phyloP scores from a whole-genome alignment of 2,888 invertebrate species.

The Cecidostiba fungosa region DNA sequence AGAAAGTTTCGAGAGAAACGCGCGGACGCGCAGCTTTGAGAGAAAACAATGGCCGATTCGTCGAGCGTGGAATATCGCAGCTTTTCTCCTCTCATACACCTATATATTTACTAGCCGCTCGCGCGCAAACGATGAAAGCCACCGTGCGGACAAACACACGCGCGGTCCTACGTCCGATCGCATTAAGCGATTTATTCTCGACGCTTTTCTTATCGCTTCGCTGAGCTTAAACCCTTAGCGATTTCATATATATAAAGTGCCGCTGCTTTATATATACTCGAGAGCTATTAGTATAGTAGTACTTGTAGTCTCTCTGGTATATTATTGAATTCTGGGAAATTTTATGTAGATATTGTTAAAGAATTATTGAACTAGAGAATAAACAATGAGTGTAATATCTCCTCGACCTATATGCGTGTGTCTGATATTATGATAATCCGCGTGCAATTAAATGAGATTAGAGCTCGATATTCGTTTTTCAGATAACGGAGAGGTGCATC shows the following conservation, averaged over 20 bases:
- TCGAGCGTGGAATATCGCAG: background rate
- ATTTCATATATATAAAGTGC: background rate
- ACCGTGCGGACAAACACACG: background rate
- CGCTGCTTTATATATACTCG: background rate
- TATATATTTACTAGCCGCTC: conserved; percentile 2
- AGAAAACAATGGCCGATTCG: conserved; percentile 3
- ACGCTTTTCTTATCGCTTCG: background rate
- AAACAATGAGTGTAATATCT: background rate
- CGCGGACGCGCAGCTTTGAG: background rate
- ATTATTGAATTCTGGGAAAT: no score
- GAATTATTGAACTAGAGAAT: no score
- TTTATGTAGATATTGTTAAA: no score
- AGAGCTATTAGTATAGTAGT: no score
- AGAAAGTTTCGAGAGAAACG: no score
- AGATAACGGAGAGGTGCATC: background rate
- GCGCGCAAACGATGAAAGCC: background rate
- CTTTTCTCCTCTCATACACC: background rate
- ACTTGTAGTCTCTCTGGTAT: no score
- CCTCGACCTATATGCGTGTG: no score
- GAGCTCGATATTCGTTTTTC: background rate
- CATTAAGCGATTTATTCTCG: conserved; percentile 19
- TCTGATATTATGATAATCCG: background rate
- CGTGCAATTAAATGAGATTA: background rate
- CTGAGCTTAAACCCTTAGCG: background rate
- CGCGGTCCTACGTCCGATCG: background rate